Evolutionary conservation across 2,113 vertebrate genomes (phyloP).

Genomic region (Microcebus griseorufus): DNA sequence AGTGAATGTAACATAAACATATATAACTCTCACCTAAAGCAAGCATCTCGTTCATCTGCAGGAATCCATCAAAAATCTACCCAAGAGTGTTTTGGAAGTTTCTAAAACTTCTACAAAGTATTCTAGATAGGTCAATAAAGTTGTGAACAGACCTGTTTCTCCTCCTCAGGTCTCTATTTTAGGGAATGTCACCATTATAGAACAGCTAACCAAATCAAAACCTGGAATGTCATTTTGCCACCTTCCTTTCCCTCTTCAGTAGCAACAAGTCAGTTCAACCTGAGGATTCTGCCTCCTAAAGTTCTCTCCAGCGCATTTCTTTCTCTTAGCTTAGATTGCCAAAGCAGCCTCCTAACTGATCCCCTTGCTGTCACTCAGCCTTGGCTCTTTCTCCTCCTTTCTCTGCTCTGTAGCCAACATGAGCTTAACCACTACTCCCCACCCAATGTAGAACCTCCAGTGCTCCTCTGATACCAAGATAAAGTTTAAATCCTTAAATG

Average conservation of each 20-base stretch:
- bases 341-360: not conserved
- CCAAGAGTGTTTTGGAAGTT: not conserved
- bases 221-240: not conserved
- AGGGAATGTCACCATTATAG: not conserved
- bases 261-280: not conserved
- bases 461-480: not conserved
- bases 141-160: not conserved
- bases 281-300: not conserved
- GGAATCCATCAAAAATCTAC: not conserved
- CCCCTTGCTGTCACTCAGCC: not conserved
- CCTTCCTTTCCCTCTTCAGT: not conserved
- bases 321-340: not conserved
- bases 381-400: not conserved
- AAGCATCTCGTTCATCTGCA: not conserved
- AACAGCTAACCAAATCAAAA: not conserved
- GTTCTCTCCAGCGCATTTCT: not conserved
- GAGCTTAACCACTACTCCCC: not conserved
- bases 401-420: not conserved
- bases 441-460: not conserved
- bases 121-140: not conserved
- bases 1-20: not conserved
- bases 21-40: not conserved
- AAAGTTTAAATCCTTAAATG: not conserved
- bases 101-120: not conserved
- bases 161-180: not conserved